These are phyloP conservation scores for Danaus plexippus DNA, from an alignment of 1,140 invertebrate genomes.

Conservation along the genomic window DNA sequence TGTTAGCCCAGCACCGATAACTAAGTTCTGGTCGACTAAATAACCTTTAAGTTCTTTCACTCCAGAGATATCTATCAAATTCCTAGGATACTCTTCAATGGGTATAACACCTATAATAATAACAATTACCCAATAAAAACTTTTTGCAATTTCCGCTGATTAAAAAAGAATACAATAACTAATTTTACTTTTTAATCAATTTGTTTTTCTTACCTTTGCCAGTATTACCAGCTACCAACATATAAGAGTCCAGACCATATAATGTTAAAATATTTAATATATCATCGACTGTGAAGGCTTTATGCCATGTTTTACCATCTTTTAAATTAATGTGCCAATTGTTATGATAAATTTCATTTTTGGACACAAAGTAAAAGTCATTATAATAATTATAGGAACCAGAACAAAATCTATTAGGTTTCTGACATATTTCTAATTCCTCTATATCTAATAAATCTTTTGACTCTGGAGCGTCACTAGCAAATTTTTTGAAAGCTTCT, in stretches of 20 bases:
- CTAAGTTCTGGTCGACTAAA: constrained; percentile 66
- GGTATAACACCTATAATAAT: constrained; percentile 76
- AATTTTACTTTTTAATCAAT: neutral
- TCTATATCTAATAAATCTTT: constrained; percentile 30
- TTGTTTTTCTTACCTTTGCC: constrained; percentile 39
- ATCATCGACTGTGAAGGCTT: constrained; percentile 24
- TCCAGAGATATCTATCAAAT: constrained; percentile 81
- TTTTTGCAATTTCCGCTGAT: neutral
- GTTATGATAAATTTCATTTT: constrained; percentile 18
- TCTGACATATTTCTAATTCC: constrained; percentile 33
- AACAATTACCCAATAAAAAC: neutral
- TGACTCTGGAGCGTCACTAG: constrained; percentile 32
- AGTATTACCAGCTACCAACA: constrained; percentile 73
- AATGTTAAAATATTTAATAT: constrained; percentile 33
- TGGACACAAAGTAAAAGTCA: constrained; percentile 37
- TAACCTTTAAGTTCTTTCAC: constrained; percentile 76
- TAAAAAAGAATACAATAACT: neutral
- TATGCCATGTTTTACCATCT: constrained; percentile 40
- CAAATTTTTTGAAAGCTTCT: constrained; percentile 80
- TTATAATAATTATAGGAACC: constrained; percentile 26
- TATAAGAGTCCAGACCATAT: constrained; percentile 48
- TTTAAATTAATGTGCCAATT: constrained; percentile 28
- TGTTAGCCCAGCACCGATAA: constrained; percentile 76
- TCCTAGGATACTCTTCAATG: constrained; percentile 74
- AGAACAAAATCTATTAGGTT: constrained; percentile 21